Evolutionary conservation across 1,140 invertebrate genomes (phyloP), one percentile per base, ranked within the genome.

Genomic region (Asobara japonica): DNA sequence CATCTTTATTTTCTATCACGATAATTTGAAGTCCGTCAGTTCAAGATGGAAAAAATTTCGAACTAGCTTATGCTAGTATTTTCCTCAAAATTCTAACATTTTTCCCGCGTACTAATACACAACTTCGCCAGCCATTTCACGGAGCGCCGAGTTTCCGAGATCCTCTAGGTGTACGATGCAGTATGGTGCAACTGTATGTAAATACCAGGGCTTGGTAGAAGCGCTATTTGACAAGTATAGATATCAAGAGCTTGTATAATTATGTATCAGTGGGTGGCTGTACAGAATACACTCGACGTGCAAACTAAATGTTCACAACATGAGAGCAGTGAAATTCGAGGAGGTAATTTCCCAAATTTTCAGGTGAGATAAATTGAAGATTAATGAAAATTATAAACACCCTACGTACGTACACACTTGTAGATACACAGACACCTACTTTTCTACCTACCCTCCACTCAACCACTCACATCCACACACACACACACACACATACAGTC

Each of bases 101-200:
- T n/a, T n/a, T n/a, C n/a, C n/a, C n/a, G n/a, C n/a, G n/a, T n/a
- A n/a, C 11, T 36, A 36, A 36, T 11, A 68, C 38, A 51, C n/a
- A 68, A 45, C 38, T 68, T 68, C 29, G 45, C 41, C n/a, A 16
- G 66, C 66, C 41, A 68, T 68, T 68, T 68, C 66, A 68, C 66
- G 66, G 66, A n/a, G 66, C 66, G 18, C 38, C 56, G 66, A 31
- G 20, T 31, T 48, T 68, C 41, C 41, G 41, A 27, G 25, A 60
- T 60, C 20, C 56, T 10, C 56, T 27, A 11, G 56, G 25, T 13
- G 25, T 51, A 18, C 45, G 45, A 18, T 13, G 16, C n/a, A 51
- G 16, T 7, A 16, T 18, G 20, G 45, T 33, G 36, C 20, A 41
- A 66, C n/a, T 45, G 33, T 16, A 20, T 16, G n/a, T 13, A 20